phyloP scores from a whole-genome alignment of 64 coral and sea anemone genomes.

The Montipora capricornis region DNA sequence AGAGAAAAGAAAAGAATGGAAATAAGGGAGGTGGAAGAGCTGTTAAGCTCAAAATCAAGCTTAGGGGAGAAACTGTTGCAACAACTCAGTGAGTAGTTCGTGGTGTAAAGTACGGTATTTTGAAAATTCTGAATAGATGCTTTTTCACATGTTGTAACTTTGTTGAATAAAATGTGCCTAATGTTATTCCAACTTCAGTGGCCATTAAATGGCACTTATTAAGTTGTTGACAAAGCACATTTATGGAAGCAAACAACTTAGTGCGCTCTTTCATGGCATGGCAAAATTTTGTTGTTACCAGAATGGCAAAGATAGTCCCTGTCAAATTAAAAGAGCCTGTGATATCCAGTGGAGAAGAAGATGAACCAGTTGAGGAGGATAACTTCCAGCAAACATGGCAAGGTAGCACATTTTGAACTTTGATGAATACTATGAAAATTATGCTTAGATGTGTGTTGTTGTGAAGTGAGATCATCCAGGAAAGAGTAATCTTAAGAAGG shows the following conservation, averaged over 20 bases:
- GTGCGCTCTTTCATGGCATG: neutral
- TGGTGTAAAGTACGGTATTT: too few relatives aligned
- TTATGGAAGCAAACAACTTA: too few relatives aligned
- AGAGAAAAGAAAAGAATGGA: conserved; percentile 62
- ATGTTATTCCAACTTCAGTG: neutral
- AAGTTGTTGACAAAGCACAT: too few relatives aligned
- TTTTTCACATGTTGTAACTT: neutral
- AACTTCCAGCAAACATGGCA: conserved; percentile 35
- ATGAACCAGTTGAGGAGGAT: conserved; percentile 24
- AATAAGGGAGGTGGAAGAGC: conserved; percentile 75
- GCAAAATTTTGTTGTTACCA: neutral
- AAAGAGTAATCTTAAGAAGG: too few relatives aligned
- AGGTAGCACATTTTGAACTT: neutral
- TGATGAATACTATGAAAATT: too few relatives aligned
- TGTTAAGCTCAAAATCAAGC: conserved; percentile 94
- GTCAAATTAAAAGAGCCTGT: conserved; percentile 50
- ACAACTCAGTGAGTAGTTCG: conserved; percentile 83
- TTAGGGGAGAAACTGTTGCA: conserved; percentile 90
- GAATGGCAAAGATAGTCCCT: conserved; percentile 68
- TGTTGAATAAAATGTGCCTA: neutral
- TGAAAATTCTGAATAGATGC: neutral
- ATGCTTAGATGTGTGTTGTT: neutral
- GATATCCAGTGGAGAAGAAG: conserved; percentile 71
- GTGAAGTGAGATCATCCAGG: too few relatives aligned
- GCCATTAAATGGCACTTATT: too few relatives aligned